A percentile compares a stretch with the other conserved stretches of the same genome.
Evolutionary conservation across 2,113 vertebrate species (phyloP).

Genomic region (Aptenodytes patagonicus): DNA sequence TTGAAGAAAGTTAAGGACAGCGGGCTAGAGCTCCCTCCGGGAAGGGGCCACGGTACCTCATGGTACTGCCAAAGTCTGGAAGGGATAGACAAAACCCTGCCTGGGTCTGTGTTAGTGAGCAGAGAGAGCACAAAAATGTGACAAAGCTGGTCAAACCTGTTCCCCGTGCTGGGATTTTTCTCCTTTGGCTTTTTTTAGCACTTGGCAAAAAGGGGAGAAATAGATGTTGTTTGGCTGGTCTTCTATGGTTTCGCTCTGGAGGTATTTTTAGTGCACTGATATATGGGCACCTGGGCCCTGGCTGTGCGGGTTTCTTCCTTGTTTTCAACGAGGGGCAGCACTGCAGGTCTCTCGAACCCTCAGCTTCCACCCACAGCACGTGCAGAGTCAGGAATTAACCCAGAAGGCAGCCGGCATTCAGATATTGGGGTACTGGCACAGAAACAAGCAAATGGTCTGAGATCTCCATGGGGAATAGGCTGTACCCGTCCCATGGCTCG

Average conservation of each 20-base stretch:
- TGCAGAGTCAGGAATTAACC: not conserved
- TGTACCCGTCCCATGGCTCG: rapidly evolving
- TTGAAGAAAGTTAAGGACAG: not conserved
- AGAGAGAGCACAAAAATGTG: not conserved
- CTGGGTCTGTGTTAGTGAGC: not conserved
- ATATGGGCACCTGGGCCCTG: not conserved
- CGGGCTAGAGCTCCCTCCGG: not conserved
- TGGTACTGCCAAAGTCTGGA: not conserved
- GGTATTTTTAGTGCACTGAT: not conserved
- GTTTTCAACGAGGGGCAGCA: not conserved
- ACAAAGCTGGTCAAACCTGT: not conserved
- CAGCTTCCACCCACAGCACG: not conserved
- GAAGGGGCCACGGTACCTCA: not conserved
- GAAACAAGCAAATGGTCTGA: not conserved
- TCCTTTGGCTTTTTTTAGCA: not conserved
- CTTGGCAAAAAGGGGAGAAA: not conserved
- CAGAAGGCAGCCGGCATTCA: not conserved
- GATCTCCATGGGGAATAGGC: not conserved
- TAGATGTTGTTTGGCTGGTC: not conserved
- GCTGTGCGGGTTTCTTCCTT: not conserved
- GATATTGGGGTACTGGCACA: rapidly evolving
- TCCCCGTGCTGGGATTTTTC: not conserved
- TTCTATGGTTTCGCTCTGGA: not conserved
- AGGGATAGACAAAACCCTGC: not conserved
- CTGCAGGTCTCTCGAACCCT: not conserved